Evolutionary conservation across 2,888 invertebrate species (phyloP).

Genomic region (Baronia brevicornis): DNA sequence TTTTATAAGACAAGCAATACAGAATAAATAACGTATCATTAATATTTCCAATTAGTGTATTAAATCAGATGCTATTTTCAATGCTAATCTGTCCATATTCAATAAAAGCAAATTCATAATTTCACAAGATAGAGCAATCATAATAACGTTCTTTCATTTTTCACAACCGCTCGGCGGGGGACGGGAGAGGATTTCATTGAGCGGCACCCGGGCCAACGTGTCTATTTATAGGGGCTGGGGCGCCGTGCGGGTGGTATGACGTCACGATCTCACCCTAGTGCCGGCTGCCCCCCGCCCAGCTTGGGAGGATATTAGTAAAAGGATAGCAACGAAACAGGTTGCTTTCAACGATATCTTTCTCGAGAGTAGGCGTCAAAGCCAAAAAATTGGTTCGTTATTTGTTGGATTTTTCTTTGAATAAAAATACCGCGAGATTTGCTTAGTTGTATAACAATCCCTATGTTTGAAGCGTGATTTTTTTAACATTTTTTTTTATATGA

Average conservation of each 20-base stretch:
- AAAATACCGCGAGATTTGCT: too few species aligned
- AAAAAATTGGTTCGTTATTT: constrained; percentile 30
- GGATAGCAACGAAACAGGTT: constrained; percentile 38
- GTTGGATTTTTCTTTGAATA: too few species aligned
- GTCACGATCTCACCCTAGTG: constrained; percentile 38
- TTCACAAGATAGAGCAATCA: constrained; percentile 9
- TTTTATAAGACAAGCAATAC: too few species aligned
- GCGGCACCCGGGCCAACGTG: constrained; percentile 54
- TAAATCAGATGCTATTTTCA: too few species aligned
- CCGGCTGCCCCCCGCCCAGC: constrained; percentile 26
- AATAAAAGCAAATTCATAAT: constrained; percentile 18
- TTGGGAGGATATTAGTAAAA: constrained; percentile 19
- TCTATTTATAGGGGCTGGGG: constrained; percentile 66
- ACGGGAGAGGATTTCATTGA: constrained; percentile 47
- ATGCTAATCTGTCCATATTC: too few species aligned
- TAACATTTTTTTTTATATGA: too few species aligned
- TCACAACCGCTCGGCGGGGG: constrained; percentile 7
- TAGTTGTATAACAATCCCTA: too few species aligned
- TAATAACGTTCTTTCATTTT: constrained; percentile 8
- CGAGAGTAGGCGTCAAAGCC: constrained; percentile 32
- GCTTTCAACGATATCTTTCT: constrained; percentile 26
- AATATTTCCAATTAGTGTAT: too few species aligned
- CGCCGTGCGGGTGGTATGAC: constrained; percentile 35
- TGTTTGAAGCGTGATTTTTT: too few species aligned
- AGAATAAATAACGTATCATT: too few species aligned